Percentiles rank a stretch among this genome's conserved stretches.
These are phyloP conservation scores for Macrotis lagotis DNA, from an alignment of 2,113 vertebrate genomes.

Conservation along the genomic window DNA sequence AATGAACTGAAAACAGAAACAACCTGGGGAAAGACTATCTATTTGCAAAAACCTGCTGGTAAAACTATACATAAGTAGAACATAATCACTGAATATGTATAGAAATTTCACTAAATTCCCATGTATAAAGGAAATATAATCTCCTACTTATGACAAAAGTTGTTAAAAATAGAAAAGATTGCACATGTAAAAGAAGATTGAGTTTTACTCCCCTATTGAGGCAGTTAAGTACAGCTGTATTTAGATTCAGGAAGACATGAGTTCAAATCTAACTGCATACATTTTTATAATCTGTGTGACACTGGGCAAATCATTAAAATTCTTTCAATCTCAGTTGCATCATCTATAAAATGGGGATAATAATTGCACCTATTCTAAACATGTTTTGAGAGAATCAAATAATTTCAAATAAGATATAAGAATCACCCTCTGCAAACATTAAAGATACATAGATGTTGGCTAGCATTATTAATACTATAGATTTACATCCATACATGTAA, in stretches of 20 bases:
- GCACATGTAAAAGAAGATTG: background rate
- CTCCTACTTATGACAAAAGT: background rate
- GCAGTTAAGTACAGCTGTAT: background rate
- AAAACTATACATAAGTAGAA: background rate
- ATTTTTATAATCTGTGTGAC: background rate
- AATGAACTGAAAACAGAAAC: background rate
- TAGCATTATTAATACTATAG: too few relatives aligned
- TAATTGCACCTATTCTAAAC: background rate
- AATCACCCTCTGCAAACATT: background rate
- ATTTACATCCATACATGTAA: background rate
- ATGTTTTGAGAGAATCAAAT: background rate
- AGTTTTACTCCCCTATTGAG: background rate
- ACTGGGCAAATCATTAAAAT: background rate
- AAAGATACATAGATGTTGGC: background rate
- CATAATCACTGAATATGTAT: background rate
- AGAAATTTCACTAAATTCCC: background rate
- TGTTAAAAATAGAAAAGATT: background rate
- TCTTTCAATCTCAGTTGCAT: background rate
- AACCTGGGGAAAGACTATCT: background rate
- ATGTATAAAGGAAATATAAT: background rate
- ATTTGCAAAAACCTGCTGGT: background rate
- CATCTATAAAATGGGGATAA: background rate
- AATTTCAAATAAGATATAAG: too few relatives aligned
- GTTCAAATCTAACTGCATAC: background rate
- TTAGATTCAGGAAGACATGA: background rate